Evolutionary conservation across 1,140 invertebrate species (phyloP), one percentile per base, ranked within the genome.

Genomic region (Trichogramma pretiosum): DNA sequence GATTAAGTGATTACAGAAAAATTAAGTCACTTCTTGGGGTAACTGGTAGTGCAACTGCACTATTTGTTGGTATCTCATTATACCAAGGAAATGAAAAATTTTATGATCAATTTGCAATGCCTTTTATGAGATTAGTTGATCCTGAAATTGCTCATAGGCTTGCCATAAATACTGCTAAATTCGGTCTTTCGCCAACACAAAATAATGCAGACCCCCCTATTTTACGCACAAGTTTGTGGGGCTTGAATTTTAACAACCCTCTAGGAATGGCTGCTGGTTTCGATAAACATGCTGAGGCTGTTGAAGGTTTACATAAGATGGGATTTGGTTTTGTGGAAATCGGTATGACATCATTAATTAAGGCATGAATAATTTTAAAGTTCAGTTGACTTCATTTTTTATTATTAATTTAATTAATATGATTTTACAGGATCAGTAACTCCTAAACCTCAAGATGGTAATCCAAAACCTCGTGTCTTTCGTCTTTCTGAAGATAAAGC

Each of bases 261-360:
- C 62, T 99, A 58, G 96, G 96, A 23, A 83, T 98, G 56, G 95
- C 95, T 37, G 96, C 96, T 51, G 96, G 96, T 3, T 98, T 98
- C 75, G 96, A 99, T 67, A 99, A 99, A 66, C 82, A 98, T 70
- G 95, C 81, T 9, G 90, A 98, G 75, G 91, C 89, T 19, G 75
- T 97, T 1, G 67, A 81, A 50, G 87, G 89, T 1, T 67, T 99
- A 21, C 76, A 80, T 37, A 81, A 84, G 59, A 73, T 93, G 41
- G 95, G 95, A 0, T 98, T 98, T 75, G 85, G 93, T 18, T 93
- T 97, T 73, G 82, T 98, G 26, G 96, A 99, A 79, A 83, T 99
- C 56, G 95, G 95, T 53, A 55, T 55, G n/a, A n/a, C n/a, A n/a
- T n/a, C n/a, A n/a, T n/a, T n/a, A n/a, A n/a, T n/a, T n/a, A n/a